phyloP scores from a whole-genome alignment of 2,888 invertebrate species.

The Meteorus cinctellus region DNA sequence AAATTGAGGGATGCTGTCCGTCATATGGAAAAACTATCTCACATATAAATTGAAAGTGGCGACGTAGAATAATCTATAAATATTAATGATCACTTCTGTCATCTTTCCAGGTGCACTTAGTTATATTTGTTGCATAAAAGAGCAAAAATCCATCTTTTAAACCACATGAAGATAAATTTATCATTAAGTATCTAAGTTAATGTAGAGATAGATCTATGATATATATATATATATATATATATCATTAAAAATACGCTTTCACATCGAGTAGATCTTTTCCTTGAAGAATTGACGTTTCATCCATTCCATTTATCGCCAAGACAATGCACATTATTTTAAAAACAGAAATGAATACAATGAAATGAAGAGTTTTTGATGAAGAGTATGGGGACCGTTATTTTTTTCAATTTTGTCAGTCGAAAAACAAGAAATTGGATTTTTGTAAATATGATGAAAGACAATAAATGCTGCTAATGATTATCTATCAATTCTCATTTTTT shows the following conservation, averaged over 20 bases:
- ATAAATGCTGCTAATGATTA: slow-evolving; percentile 2
- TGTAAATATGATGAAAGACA: not conserved
- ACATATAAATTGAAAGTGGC: slow-evolving; percentile 43
- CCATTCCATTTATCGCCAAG: slow-evolving; percentile 32
- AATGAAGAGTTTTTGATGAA: not conserved
- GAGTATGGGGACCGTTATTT: not conserved
- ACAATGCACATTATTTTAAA: not conserved
- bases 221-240: slow-evolving; percentile 58
- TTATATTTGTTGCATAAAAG: slow-evolving; percentile 70
- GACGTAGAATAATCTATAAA: slow-evolving; percentile 37
- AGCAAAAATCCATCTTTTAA: slow-evolving; percentile 65
- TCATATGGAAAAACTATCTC: slow-evolving; percentile 77
- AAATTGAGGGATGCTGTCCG: slow-evolving; percentile 80
- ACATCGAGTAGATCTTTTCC: slow-evolving; percentile 59
- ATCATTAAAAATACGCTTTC: slow-evolving; percentile 68
- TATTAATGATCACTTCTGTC: slow-evolving; percentile 39
- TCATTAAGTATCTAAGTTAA: slow-evolving; percentile 48
- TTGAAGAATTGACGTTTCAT: slow-evolving; percentile 61
- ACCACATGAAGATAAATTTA: slow-evolving; percentile 65
- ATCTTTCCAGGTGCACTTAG: slow-evolving; percentile 64
- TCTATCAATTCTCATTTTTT: slow-evolving; percentile 7
- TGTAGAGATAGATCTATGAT: slow-evolving; percentile 25
- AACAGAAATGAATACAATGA: not conserved
- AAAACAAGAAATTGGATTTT: not conserved
- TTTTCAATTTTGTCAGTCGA: not conserved